Evolutionary conservation across 2,113 vertebrate species (phyloP).

Genomic region (Prochilodus magdalenae): DNA sequence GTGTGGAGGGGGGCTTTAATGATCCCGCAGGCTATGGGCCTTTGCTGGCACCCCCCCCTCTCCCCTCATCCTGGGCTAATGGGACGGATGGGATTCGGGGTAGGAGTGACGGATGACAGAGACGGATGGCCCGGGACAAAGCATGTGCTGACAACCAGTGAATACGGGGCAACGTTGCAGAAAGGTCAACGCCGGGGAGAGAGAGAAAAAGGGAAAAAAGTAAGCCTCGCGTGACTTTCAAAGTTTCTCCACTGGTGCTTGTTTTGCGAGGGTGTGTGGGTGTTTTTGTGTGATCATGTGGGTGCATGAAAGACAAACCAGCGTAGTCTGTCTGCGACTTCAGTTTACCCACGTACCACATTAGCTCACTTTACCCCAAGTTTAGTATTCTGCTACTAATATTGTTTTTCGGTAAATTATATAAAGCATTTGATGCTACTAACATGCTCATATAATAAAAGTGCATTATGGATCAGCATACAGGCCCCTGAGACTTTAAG

Average conservation of each 20-base stretch:
- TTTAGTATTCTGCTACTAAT: background rate
- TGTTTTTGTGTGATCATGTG: slow-evolving; percentile 26
- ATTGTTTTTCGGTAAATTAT: too few species aligned
- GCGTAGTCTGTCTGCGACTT: slow-evolving; percentile 5
- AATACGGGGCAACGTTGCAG: slow-evolving; percentile 91
- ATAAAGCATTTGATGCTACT: too few species aligned
- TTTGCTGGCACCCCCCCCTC: slow-evolving; percentile 44
- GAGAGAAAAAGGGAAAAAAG: slow-evolving; percentile 61
- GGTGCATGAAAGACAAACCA: slow-evolving; percentile 18
- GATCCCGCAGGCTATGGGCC: slow-evolving; percentile 90
- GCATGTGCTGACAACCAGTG: slow-evolving; percentile 91
- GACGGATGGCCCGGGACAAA: slow-evolving; percentile 90
- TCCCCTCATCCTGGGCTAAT: slow-evolving; percentile 89
- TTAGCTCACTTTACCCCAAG: background rate
- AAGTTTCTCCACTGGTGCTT: slow-evolving; percentile 72
- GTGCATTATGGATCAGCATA: too few species aligned
- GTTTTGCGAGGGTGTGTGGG: slow-evolving; percentile 39
- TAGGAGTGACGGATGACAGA: slow-evolving; percentile 93
- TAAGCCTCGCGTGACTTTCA: slow-evolving; percentile 84
- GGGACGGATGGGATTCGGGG: slow-evolving; percentile 91
- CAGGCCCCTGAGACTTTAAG: too few species aligned
- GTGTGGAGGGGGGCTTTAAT: slow-evolving; percentile 83
- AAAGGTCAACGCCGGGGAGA: slow-evolving; percentile 86
- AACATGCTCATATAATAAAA: too few species aligned
- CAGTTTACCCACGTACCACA: background rate